A percentile compares a stretch with the other conserved stretches of the same genome.
Conservation (phyloP, 2,797 vertebrate species). For the Schizothorax lantsangensis region DNA sequence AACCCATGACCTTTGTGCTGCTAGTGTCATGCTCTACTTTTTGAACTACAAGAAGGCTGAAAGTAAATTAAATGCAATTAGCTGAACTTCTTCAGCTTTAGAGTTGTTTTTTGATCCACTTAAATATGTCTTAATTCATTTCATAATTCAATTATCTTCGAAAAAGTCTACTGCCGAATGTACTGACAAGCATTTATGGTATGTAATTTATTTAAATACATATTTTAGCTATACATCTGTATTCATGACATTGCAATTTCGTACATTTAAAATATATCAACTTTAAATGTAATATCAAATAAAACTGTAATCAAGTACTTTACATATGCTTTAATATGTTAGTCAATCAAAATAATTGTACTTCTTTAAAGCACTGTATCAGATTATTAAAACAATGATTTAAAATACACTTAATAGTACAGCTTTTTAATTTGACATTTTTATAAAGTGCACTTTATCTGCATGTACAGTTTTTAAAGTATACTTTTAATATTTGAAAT, state of each 20-base stretch:
- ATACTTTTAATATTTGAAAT: too few relatives aligned
- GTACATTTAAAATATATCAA: background rate
- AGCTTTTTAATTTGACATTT: too few relatives aligned
- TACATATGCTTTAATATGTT: background rate
- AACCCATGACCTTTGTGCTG: background rate
- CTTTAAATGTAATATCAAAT: background rate
- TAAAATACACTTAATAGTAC: background rate
- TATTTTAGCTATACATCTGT: background rate
- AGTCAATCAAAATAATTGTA: background rate
- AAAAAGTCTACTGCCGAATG: background rate
- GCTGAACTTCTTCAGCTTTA: background rate
- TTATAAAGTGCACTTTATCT: too few relatives aligned
- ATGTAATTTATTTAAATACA: background rate
- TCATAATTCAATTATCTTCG: background rate
- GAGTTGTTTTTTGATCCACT: background rate
- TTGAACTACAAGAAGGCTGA: background rate
- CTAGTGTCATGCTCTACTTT: background rate
- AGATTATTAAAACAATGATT: background rate
- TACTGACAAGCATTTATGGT: background rate
- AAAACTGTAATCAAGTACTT: background rate
- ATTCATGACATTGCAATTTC: background rate
- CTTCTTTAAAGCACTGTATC: background rate
- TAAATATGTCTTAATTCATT: background rate
- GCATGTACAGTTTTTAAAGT: too few relatives aligned
- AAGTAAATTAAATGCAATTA: too few relatives aligned